Base-by-base conservation (phyloP, 2,797 vertebrate genomes). In the Cynopterus sphinx region DNA sequence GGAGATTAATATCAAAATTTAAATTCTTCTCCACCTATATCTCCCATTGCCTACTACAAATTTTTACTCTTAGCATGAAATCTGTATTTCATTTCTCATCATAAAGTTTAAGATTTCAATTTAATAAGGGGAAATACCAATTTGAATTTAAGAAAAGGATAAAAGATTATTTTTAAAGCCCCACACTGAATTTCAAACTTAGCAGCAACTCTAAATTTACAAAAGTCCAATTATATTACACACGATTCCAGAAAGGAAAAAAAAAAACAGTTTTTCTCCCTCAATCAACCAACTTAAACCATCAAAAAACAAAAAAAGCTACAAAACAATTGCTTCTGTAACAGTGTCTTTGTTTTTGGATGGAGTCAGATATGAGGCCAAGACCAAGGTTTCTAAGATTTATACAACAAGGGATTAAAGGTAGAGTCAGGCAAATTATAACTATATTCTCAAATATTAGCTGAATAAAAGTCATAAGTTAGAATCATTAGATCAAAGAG, bases 301-400 rank as follows among this genome's bases (percentile, higher is more conserved):
- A 93, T 63, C 28, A 75, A 49, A 49, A 49, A 49, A 5, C 16
- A 49, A 49, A 16, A 49, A 81, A 82, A 84, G 53, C 88, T 71
- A 90, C 41, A 93, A 77, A 82, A 13, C 39, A 77, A 75, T 2
- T 65, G 41, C 22, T 43, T 95, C 51, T 67, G 0, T 67, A 90
- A 83, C 15, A 46, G 24, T 41, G 13, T 75, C n/a, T 43, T 59
- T 75, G 53, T 63, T 88, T 91, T 84, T 68, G 51, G 12, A 57
- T 9, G 4, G 3, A 43, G 19, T 46, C 43, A 49, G 9, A 17
- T 68, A 84, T 0, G 90, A 9, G 19, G 17, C 26, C 70, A 73
- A 77, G 31, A 87, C 39, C 55, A 87, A 96, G 33, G 61, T 89
- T 94, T 88, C 49, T 78, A 93, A 93, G 12, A 75, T n/a, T 77